Evolutionary conservation across 2,888 invertebrate species (phyloP).

Genomic region (Gryllus longicercus): DNA sequence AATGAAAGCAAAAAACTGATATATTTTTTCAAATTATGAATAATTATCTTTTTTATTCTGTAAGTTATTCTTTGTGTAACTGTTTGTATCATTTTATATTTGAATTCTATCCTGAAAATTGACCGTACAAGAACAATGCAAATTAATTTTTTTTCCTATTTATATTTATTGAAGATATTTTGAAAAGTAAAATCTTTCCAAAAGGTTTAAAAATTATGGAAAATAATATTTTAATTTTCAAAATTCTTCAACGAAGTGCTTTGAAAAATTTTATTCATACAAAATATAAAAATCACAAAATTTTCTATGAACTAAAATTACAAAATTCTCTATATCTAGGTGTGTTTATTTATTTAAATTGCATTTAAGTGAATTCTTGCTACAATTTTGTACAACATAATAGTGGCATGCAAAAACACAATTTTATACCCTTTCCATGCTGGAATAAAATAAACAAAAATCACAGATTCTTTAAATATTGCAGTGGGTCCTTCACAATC

Average conservation of each 20-base stretch:
- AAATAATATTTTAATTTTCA: conserved; percentile 1
- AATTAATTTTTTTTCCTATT: no score
- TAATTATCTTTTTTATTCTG: no score
- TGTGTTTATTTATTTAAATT: neutral
- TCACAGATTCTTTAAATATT: no score
- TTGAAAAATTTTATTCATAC: neutral
- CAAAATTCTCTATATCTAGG: neutral
- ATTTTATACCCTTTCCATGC: no score
- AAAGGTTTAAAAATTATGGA: neutral
- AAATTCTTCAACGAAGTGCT: neutral
- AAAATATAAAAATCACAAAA: neutral
- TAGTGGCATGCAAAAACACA: neutral
- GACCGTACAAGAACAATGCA: neutral
- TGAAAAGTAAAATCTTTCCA: neutral
- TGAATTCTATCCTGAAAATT: neutral
- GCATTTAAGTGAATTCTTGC: neutral
- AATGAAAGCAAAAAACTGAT: no score
- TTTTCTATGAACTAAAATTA: neutral
- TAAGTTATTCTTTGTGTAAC: no score
- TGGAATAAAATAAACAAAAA: no score
- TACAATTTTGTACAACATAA: neutral
- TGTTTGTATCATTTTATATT: no score
- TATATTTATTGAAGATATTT: neutral
- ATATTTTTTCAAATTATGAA: no score
- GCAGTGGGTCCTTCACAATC: no score